Base-by-base conservation (phyloP, 2,888 invertebrate genomes). In the Cerastoderma edule region DNA sequence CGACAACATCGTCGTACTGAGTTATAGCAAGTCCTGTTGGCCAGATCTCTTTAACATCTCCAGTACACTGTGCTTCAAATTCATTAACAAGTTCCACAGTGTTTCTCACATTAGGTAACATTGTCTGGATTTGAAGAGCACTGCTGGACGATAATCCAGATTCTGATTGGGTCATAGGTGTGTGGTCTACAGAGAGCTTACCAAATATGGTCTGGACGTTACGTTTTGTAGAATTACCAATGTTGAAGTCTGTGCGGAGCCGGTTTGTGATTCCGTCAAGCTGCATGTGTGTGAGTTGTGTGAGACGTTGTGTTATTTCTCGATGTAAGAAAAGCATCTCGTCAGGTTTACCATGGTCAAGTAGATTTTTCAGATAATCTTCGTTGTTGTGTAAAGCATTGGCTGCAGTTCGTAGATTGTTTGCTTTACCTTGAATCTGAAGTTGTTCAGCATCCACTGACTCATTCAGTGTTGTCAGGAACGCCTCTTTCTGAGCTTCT, bases 31-130 rank as follows among this genome's bases (percentile, higher is more conserved):
- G 63, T 13, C 91, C 91, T 16, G 88, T 90, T 22, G 91, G 91
- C 88, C 90, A 90, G 22, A 89, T 88, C 35, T 91, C 89, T 54
- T 87, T 88, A 19, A 44, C 71, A 72, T 91, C 91, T 22, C 67
- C 60, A 13, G 53, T 53, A 16, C 83, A 79, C 48, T 83, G 77
- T 27, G 87, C 80, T 24, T 85, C 85, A 75, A 90, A 88, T 6
- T 80, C 68, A 2, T 46, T 44, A 4, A 89, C 54, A 1, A 88
- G 72, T 64, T 82, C 72, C 0, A 84, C 80, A 4, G 79, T 76
- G 68, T 78, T 81, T 32, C 73, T 75, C 0, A 86, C 75, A 68
- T 78, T 77, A 1, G 89, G 88, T 53, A 89, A 78, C 53, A 89
- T 77, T 6, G 80, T 79, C 6, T 84, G 67, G 28, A 87, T 80